phyloP scores from a whole-genome alignment of 2,888 invertebrate genomes.

The Prosopocoilus inquinatus region DNA sequence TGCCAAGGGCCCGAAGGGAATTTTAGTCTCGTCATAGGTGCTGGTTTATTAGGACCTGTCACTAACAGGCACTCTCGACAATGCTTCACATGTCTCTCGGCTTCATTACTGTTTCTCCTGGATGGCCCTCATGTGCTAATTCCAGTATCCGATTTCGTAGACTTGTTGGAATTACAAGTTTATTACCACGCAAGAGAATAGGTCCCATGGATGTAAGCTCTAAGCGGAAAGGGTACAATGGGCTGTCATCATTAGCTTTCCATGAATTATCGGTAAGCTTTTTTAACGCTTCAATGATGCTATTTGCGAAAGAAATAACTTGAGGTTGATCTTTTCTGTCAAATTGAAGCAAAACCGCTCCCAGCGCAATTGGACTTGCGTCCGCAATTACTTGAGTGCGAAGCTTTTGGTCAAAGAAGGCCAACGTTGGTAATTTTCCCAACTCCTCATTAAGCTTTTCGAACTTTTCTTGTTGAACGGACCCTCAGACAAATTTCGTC shows the following conservation, averaged over 20 bases:
- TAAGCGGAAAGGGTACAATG: conserved; percentile 9
- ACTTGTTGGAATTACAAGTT: conserved; percentile 14
- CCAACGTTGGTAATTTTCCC: conserved; percentile 23
- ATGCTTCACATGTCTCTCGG: conserved; percentile 11
- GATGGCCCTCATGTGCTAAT: conserved; percentile 31
- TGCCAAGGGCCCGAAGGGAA: conserved; percentile 26
- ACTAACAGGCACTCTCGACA: conserved; percentile 11
- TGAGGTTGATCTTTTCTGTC: conserved; percentile 21
- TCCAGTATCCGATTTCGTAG: conserved; percentile 18
- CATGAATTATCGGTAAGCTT: conserved; percentile 14
- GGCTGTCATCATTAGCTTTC: conserved; percentile 5
- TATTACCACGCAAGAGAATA: conserved; percentile 11
- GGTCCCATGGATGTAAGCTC: conserved; percentile 5
- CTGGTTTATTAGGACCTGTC: conserved; percentile 10
- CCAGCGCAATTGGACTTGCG: conserved; percentile 33
- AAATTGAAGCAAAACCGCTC: conserved; percentile 31
- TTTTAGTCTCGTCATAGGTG: conserved; percentile 25
- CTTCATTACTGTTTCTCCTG: conserved; percentile 31
- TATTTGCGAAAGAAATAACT: conserved; percentile 31
- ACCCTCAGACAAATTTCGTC: background rate
- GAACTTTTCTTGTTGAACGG: conserved; percentile 21
- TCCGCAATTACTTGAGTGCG: conserved; percentile 29
- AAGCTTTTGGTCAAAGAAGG: conserved; percentile 28
- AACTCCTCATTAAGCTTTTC: conserved; percentile 19
- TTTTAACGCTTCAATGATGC: conserved; percentile 12